Percentiles rank a stretch among this genome's conserved stretches.
Conservation (phyloP, 1,140 invertebrate genomes). For the Ceratina australensis region DNA sequence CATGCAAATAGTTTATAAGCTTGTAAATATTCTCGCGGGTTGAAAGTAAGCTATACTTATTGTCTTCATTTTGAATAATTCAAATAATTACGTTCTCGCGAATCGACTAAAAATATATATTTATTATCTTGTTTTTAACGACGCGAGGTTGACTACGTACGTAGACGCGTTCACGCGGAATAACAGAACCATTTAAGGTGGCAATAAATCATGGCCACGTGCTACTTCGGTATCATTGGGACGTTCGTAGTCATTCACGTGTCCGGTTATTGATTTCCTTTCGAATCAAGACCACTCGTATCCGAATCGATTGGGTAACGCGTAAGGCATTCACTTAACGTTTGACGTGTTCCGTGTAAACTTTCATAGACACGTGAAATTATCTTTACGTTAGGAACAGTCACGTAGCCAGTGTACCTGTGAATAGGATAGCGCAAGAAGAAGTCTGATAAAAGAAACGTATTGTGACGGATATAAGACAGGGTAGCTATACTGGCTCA, state of each 20-base stretch:
- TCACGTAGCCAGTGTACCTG: not conserved
- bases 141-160: not conserved
- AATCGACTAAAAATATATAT: not conserved
- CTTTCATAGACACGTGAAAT: not conserved
- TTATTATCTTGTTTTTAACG: not conserved
- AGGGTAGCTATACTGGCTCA: not conserved
- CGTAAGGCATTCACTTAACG: not conserved
- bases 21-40: not conserved
- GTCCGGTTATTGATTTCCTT: constrained; percentile 60
- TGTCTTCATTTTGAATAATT: not conserved
- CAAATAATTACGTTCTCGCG: not conserved
- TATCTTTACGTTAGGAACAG: not conserved
- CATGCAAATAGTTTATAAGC: constrained; percentile 18
- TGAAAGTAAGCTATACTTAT: constrained; percentile 2
- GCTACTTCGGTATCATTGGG: not conserved
- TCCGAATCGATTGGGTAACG: constrained; percentile 44
- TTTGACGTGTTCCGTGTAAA: not conserved
- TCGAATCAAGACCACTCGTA: constrained; percentile 52
- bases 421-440: not conserved
- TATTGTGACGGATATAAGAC: no score
- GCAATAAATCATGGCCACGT: constrained; percentile 7
- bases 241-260: constrained; percentile 45
- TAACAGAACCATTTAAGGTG: not conserved
- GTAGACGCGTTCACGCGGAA: not conserved
- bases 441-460: not conserved